These are phyloP conservation scores for Dicrostonyx torquatus DNA, from an alignment of 2,797 vertebrate species.

Conservation along the genomic window DNA sequence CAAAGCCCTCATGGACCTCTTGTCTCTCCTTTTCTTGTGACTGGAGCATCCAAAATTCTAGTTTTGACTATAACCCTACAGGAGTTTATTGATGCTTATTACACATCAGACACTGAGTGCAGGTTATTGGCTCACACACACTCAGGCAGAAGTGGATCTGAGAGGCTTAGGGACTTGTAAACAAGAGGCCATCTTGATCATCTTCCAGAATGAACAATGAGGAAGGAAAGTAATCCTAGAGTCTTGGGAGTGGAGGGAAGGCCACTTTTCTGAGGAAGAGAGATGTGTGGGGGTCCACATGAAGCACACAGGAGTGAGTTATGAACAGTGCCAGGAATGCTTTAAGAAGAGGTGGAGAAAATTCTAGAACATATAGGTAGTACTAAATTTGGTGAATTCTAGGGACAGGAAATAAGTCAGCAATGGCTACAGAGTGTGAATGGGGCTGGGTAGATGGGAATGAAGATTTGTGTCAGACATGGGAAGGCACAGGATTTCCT, in stretches of 20 bases:
- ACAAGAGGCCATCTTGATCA: neutral
- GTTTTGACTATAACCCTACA: neutral
- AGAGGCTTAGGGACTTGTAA: neutral
- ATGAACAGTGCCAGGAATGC: neutral
- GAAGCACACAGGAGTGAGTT: neutral
- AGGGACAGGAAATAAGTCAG: too few species aligned
- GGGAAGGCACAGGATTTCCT: neutral
- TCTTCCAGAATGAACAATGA: neutral
- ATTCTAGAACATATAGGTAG: neutral
- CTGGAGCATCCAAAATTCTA: neutral
- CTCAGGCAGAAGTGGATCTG: too few species aligned
- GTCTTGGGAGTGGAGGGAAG: neutral
- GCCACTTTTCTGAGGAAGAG: neutral
- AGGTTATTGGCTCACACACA: rapidly evolving
- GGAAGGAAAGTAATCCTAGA: neutral
- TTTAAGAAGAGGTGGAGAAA: neutral
- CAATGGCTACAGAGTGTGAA: neutral
- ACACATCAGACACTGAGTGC: too few species aligned
- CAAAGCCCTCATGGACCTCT: rapidly evolving
- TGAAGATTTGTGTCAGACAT: neutral
- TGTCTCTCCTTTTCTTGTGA: neutral
- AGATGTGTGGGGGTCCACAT: neutral
- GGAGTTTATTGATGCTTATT: neutral
- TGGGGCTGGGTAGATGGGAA: neutral
- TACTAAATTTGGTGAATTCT: too few species aligned